Evolutionary conservation across 2,888 invertebrate species (phyloP).

Genomic region (Cryptops parisi): DNA sequence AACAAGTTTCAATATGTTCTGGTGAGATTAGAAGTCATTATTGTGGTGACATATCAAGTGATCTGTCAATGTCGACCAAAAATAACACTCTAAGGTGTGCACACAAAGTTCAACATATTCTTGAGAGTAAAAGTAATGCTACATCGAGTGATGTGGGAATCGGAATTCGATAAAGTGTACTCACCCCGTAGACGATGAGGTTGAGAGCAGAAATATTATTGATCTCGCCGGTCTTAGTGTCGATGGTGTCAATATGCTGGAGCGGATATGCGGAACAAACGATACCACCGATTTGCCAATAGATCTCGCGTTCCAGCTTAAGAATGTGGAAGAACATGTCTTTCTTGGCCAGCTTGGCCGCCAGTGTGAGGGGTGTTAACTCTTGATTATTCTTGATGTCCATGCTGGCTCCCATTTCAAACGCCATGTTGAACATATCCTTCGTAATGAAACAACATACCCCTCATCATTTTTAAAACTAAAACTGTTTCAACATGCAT

Average conservation of each 20-base stretch:
- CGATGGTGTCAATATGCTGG: slow-evolving; percentile 88
- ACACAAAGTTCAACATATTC: too few species aligned
- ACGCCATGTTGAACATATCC: slow-evolving; percentile 86
- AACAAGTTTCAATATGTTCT: too few species aligned
- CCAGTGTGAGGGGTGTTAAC: slow-evolving; percentile 79
- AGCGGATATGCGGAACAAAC: slow-evolving; percentile 96
- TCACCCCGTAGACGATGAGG: slow-evolving; percentile 90
- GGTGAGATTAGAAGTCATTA: too few species aligned
- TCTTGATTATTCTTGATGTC: slow-evolving; percentile 70
- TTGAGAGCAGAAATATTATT: slow-evolving; percentile 89
- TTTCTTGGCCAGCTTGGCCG: slow-evolving; percentile 81
- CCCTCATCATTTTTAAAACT: too few species aligned
- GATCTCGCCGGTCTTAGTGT: slow-evolving; percentile 77
- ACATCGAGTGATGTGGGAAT: too few species aligned
- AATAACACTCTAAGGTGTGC: too few species aligned
- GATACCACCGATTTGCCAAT: slow-evolving; percentile 89
- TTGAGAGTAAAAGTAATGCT: too few species aligned
- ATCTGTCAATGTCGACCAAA: too few species aligned
- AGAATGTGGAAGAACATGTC: slow-evolving; percentile 96
- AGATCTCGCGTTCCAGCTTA: slow-evolving; percentile 88
- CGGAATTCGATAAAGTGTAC: too few species aligned
- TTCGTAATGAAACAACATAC: too few species aligned
- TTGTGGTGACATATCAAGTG: too few species aligned
- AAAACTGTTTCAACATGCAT: too few species aligned
- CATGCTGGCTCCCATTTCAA: slow-evolving; percentile 81